Base-by-base conservation (phyloP, 1,140 invertebrate species). In the Neotoxoptera formosana region DNA sequence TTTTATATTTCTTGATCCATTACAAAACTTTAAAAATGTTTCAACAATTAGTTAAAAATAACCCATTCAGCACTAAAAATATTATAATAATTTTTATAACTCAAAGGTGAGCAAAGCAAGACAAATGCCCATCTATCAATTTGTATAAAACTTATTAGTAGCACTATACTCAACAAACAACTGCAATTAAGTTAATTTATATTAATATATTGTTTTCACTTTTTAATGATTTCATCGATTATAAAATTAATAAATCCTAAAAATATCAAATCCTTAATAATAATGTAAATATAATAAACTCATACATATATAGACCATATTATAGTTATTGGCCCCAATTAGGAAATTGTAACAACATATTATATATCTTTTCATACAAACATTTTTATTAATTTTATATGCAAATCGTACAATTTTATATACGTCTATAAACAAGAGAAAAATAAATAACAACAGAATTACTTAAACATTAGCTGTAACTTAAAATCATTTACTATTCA, bases 401-500 rank as follows among this genome's bases (percentile, higher is more conserved):
- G 67, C 41, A 92, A 83, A 92, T 92, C 67, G n/a, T 92, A 81
- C 36, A 83, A 51, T 51, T 92, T 34, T 92, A 92, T 76, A 92
- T 83, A 81, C 20, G 34, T 47, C 25, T 93, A 93, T 53, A 84
- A 93, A 93, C 91, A 86, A 36, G 41, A 53, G 45, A 83, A 91
- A 90, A 84, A 93, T 93, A 93, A 51, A 53, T 93, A 93, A 93
- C 76, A 92, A 92, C 76, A 93, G 48, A 93, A 84, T 93, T 41
- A 56, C 34, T 93, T 93, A 84, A 84, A 84, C 14, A 93, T 86
- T 93, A 53, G 14, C n/a, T 23, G n/a, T 84, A 86, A 93, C 81
- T 93, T 93, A 93, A 76, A 93, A 92, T 84, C 51, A 83, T 36
- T 25, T 86, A 93, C n/a, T 86, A 53, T 86, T 53, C 9, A 93